Base-by-base conservation (phyloP, 2,797 vertebrate species). In the Onychomys torridus region DNA sequence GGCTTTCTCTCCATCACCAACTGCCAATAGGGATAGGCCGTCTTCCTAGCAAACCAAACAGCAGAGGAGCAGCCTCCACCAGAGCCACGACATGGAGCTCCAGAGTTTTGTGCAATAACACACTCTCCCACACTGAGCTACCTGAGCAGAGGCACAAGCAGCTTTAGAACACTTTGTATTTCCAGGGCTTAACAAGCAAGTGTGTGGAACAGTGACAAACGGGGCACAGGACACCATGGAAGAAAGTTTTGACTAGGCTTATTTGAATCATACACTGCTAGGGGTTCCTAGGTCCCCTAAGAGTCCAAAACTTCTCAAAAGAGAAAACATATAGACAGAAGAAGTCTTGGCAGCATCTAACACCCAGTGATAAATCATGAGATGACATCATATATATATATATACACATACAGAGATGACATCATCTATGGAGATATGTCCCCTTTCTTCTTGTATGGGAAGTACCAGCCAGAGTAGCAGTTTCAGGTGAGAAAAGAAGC, bases 331-430 rank as follows among this genome's bases (percentile, higher is more conserved):
- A 19, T 34, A 13, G 69, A 59, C 40, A 79, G 75, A 78, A 37
- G 5, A 59, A 27, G 27, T 77, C 34, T 59, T 49, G 25, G 21
- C 67, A 82, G 7, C 61, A 52, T 75, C 71, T 17, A 65, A 27
- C 8, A 77, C 2, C 4, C 37, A 37, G 1, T 2, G 78, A 82
- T 37, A 91, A 77, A 21, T 25, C 29, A 77, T n/a, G 11, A 59
- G 2, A 91, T 52, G 1, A 1, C 5, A 63, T 13, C n/a, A 29
- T 23, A 43, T 13, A 13, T 6, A 25, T 6, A 25, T 25, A 71
- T 3, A 13, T 6, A 25, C n/a, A n/a, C 12, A 71, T 3, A 23
- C 0, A 40, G 11, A 40, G 2, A 91, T 49, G 2, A 0, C 6
- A 69, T 13, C 46, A 34, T 32, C 65, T 67, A 49, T 43, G 27